phyloP scores from a whole-genome alignment of 2,113 vertebrate genomes.

The Jacana jacana region DNA sequence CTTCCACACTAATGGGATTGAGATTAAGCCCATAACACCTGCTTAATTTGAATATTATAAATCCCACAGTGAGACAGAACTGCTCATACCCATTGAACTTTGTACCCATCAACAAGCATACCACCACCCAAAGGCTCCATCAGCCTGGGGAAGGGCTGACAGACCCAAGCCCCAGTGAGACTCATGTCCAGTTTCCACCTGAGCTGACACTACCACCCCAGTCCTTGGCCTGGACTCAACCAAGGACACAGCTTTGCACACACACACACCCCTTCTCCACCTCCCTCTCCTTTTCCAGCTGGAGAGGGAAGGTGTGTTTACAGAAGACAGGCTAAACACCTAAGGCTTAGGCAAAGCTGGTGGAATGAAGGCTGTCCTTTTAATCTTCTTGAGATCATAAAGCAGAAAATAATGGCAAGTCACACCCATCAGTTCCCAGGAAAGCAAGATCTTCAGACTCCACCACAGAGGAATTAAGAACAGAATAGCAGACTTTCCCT shows the following conservation, averaged over 20 bases:
- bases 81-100: neutral
- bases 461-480: neutral
- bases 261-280: neutral
- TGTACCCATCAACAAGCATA: rapidly evolving
- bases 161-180: neutral
- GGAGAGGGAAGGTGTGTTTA: neutral
- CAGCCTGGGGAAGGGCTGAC: neutral
- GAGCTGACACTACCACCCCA: neutral
- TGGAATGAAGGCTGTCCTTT: conserved; percentile 31
- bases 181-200: neutral
- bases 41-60: neutral
- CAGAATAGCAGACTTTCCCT: neutral
- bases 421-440: conserved; percentile 37
- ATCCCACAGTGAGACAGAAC: neutral
- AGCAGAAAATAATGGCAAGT: conserved; percentile 55
- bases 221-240: neutral
- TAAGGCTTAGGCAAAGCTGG: neutral
- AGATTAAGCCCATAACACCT: neutral
- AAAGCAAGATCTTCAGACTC: conserved; percentile 17
- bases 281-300: neutral
- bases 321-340: conserved; percentile 10
- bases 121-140: neutral
- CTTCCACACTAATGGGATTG: neutral
- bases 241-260: neutral
- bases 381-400: conserved; percentile 46